phyloP scores from a whole-genome alignment of 2,113 vertebrate genomes.

The mouse (Mus musculus) region GRCm39 chr2:152304001-152304500 shows the following conservation, averaged over 20 bases:
- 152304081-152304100: neutral
- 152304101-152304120: neutral
- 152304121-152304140: neutral
- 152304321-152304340: neutral
- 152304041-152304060: neutral
- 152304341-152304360: too few relatives aligned
- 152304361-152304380: too few relatives aligned
- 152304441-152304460: too few relatives aligned
- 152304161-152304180: neutral
- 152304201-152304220: neutral
- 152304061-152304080: neutral
- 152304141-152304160: neutral
- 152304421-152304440: too few relatives aligned
- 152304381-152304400: too few relatives aligned
- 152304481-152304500: too few relatives aligned
- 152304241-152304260: neutral
- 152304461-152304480: too few relatives aligned
- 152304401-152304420: too few relatives aligned
- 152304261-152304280: neutral
- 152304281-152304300: neutral
- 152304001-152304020: too few relatives aligned
- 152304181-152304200: neutral
- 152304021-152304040: neutral
- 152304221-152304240: neutral
- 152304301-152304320: neutral